Evolutionary conservation across 2,888 invertebrate species (phyloP).

Genomic region (Entomobrya multifasciata): DNA sequence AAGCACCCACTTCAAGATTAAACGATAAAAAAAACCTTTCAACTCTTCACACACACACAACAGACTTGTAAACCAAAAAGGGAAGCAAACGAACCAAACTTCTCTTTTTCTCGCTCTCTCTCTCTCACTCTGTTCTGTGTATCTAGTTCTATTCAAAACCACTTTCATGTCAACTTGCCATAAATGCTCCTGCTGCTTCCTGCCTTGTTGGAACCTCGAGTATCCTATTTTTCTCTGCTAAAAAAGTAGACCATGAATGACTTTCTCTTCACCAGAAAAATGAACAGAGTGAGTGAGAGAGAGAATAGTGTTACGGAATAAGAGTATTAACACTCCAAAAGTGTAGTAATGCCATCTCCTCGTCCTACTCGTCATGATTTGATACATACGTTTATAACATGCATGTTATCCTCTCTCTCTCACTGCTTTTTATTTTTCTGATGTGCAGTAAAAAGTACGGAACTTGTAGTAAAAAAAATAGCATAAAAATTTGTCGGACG

Average conservation of each 20-base stretch:
- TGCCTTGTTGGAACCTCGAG: constrained; percentile 40
- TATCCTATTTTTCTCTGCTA: constrained; percentile 1
- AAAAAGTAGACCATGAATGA: constrained; percentile 37
- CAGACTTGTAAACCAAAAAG: constrained; percentile 22
- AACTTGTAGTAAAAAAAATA: background rate
- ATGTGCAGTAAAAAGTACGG: background rate
- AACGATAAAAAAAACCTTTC: constrained; percentile 58
- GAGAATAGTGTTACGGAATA: constrained; percentile 34
- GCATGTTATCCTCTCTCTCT: constrained; percentile 30
- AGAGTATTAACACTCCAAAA: constrained; percentile 53
- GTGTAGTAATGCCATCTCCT: constrained; percentile 50
- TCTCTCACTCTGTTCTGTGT: constrained; percentile 18
- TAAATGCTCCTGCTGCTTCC: constrained; percentile 50
- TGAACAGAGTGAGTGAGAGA: background rate
- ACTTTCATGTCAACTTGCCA: constrained; percentile 66
- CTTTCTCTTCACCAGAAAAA: constrained; percentile 23
- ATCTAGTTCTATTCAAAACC: constrained; percentile 49
- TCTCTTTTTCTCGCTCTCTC: constrained; percentile 7
- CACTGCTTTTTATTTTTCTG: background rate
- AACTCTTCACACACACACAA: constrained; percentile 32
- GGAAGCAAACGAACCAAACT: constrained; percentile 35
- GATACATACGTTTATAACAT: constrained; percentile 56
- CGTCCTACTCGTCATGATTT: constrained; percentile 6
- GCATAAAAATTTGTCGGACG: background rate
- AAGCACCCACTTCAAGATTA: constrained; percentile 80